Base-by-base conservation (phyloP, 2,888 invertebrate genomes). In the Druceiella hillmani region DNA sequence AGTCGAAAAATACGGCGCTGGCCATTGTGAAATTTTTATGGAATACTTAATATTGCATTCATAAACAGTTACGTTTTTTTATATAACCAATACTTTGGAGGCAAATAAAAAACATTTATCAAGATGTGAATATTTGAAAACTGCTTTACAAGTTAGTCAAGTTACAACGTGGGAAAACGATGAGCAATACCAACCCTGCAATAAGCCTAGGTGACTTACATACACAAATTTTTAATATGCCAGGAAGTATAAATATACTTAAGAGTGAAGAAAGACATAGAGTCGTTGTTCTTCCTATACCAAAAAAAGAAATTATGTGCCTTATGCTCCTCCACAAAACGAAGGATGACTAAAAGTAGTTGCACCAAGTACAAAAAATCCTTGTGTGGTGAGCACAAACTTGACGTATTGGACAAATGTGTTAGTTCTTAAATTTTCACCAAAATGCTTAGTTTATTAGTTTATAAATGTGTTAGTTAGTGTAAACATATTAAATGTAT, bases 291-390 rank as follows among this genome's bases (percentile, higher is more conserved):
- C 6, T 12, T 27, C n/a, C 7, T 7, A 27, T 12, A 27, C 5
- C 9, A 27, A 27, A 27, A 27, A 10, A 27, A 10, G 10, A 27
- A 27, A 27, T 7, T 27, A 7, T 27, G 27, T 27, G 6, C 27
- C 6, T 10, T 27, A 5, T 27, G 27, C 27, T 12, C 27, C 27
- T 27, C 27, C 15, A 45, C 45, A 45, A 45, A 44, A 15, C 44
- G 44, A 7, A n/a, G n/a, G n/a, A n/a, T n/a, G n/a, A n/a, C n/a
- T n/a, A n/a, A n/a, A n/a, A n/a, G n/a, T n/a, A n/a, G n/a, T n/a
- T n/a, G n/a, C n/a, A n/a, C n/a, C n/a, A n/a, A n/a, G n/a, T n/a
- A n/a, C n/a, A n/a, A n/a, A n/a, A n/a, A n/a, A n/a, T n/a, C n/a
- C n/a, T n/a, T n/a, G n/a, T n/a, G n/a, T n/a, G n/a, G n/a, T n/a